These are phyloP conservation scores for Fregetta grallaria DNA, from an alignment of 2,113 vertebrate genomes.

Conservation along the genomic window DNA sequence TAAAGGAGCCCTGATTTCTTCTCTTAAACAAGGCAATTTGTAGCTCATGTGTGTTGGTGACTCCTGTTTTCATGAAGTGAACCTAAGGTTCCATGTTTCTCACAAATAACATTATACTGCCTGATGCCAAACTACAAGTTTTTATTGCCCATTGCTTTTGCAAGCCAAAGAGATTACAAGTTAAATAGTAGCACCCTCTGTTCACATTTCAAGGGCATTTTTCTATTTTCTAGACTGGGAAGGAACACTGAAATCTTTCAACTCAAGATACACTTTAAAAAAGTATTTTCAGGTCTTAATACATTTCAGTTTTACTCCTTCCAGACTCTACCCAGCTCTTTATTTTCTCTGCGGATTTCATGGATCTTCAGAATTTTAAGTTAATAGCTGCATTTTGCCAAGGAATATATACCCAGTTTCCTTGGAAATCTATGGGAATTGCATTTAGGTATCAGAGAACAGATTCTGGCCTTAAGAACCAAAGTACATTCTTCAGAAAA, in stretches of 20 bases:
- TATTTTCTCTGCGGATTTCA: neutral
- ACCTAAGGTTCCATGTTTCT: neutral
- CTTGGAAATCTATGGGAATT: neutral
- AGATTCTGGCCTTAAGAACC: neutral
- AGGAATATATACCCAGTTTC: neutral
- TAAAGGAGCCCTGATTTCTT: neutral
- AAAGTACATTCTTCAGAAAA: constrained; percentile 16
- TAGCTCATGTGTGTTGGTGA: neutral
- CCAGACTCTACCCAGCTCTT: neutral
- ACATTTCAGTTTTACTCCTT: neutral
- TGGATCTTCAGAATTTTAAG: neutral
- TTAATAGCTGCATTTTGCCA: neutral
- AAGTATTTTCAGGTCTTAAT: neutral
- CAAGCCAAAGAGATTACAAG: neutral
- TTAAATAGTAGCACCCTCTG: neutral
- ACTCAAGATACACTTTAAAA: neutral
- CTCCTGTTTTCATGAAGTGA: neutral
- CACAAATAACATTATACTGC: neutral
- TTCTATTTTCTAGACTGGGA: neutral
- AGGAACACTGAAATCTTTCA: neutral
- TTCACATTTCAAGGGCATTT: neutral
- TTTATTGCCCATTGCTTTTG: neutral
- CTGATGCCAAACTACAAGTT: neutral
- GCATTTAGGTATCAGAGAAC: neutral
- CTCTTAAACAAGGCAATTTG: neutral